Conservation (phyloP, 2,888 invertebrate species). For the Esperia sulphurella region DNA sequence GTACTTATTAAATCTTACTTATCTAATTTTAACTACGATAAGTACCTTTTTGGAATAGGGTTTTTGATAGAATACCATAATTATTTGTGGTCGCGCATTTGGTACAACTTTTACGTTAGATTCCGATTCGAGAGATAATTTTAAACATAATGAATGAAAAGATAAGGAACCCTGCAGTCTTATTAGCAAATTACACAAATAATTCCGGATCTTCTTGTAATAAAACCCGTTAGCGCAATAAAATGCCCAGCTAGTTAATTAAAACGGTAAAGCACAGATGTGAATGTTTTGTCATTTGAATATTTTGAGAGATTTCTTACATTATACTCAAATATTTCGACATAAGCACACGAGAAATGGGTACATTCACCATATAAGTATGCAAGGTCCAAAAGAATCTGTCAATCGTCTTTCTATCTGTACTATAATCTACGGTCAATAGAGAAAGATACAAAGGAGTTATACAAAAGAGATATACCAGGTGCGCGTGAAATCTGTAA, state of each 20-base stretch:
- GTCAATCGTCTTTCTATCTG: no score
- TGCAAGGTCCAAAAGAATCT: not conserved
- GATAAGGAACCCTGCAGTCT: constrained; percentile 14
- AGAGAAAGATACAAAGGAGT: no score
- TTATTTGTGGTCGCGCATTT: not conserved
- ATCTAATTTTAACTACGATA: no score
- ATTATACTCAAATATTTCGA: not conserved
- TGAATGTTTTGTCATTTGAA: constrained; percentile 16
- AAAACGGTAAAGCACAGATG: constrained; percentile 19
- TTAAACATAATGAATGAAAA: not conserved
- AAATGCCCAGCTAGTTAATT: constrained; percentile 25
- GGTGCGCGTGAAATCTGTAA: no score
- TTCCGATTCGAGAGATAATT: no score
- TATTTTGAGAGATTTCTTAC: constrained; percentile 9
- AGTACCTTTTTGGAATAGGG: no score
- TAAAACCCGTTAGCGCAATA: constrained; percentile 26
- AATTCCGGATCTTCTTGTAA: constrained; percentile 20
- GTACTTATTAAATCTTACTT: no score
- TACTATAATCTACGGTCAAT: no score
- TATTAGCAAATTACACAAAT: constrained; percentile 22
- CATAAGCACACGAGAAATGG: not conserved
- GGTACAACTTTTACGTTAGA: not conserved
- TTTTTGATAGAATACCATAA: no score
- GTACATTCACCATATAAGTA: not conserved
- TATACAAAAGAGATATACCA: no score